Conservation (phyloP, 2,113 vertebrate species). For the Tiliqua scincoides region DNA sequence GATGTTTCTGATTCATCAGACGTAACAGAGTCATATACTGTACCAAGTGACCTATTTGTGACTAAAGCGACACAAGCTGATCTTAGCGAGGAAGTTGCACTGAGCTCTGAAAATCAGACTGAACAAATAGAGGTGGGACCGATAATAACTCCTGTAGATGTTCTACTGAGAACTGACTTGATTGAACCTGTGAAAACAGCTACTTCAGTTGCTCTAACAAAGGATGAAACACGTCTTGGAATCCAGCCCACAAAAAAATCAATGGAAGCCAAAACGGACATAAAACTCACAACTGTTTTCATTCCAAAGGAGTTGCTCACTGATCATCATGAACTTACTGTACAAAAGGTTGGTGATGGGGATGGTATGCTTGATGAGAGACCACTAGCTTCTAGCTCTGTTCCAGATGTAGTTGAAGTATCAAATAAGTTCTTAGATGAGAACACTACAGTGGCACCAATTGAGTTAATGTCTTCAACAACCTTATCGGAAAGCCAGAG, state of each 20-base stretch:
- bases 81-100: constrained; percentile 68
- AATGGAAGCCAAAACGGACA: constrained; percentile 72
- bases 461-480: constrained; percentile 9
- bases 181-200: constrained; percentile 58
- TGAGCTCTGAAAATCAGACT: constrained; percentile 69
- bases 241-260: constrained; percentile 58
- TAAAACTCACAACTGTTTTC: constrained; percentile 63
- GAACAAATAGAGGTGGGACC: constrained; percentile 81
- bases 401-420: constrained; percentile 54
- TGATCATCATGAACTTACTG: constrained; percentile 40
- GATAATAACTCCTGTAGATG: constrained; percentile 68
- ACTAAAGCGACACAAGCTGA: constrained; percentile 62
- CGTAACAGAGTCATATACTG: constrained; percentile 54
- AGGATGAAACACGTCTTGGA: constrained; percentile 33
- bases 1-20: constrained; percentile 41
- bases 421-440: constrained; percentile 62
- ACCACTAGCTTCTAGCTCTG: constrained; percentile 26
- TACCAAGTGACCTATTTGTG: constrained; percentile 26
- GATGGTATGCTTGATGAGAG: constrained; percentile 31
- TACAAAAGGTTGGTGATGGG: constrained; percentile 55
- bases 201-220: constrained; percentile 56
- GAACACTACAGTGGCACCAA: neutral
- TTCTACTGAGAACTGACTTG: constrained; percentile 46
- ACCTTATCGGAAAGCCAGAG: neutral
- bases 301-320: constrained; percentile 59